Base-by-base conservation (phyloP, 2,113 vertebrate species). In the Ictalurus punctatus region DNA sequence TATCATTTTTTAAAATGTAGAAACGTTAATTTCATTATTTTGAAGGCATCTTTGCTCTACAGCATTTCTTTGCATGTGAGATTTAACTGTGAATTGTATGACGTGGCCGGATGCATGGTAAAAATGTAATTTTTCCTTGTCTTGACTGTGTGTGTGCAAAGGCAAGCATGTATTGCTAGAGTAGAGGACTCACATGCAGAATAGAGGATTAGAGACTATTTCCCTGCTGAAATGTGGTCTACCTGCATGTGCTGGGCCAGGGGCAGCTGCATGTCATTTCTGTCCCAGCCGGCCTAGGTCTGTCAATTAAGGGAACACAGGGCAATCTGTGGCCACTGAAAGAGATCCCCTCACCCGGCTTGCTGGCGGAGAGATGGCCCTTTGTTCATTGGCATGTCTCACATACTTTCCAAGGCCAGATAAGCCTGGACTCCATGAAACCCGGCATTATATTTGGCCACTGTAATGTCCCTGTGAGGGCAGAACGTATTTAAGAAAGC, bases 341-440 rank as follows among this genome's bases (percentile, higher is more conserved):
- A 98, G 96, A 96, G 97, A 98, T 98, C 96, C 95, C 95, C 96
- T 95, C 96, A 96, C 95, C 95, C 93, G 92, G 93, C 94, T 95
- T 93, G 2, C 89, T 90, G 94, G 94, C 94, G 92, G 95, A 97
- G 97, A 98, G 97, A 96, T 95, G 95, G 95, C 93, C 94, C 96
- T 97, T 98, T 98, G 97, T 98, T 96, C 96, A 91, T 95, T 92
- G 94, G 95, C 96, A 96, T 97, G 97, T 97, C 96, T 98, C 97
- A 97, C 96, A 98, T 98, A 98, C 96, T 97, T 98, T 96, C 95
- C 94, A 96, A 95, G 96, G 94, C 95, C 96, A 95, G 97, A 97
- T 98, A 98, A 98, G 97, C 95, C 94, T 90, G 92, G 93, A 92
- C 92, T 90, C 95, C 94, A 97, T 98, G 96, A 97, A 98, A 96